Evolutionary conservation across 2,888 invertebrate species (phyloP), one percentile per base, ranked within the genome.

Genomic region (Nycteola revayana): DNA sequence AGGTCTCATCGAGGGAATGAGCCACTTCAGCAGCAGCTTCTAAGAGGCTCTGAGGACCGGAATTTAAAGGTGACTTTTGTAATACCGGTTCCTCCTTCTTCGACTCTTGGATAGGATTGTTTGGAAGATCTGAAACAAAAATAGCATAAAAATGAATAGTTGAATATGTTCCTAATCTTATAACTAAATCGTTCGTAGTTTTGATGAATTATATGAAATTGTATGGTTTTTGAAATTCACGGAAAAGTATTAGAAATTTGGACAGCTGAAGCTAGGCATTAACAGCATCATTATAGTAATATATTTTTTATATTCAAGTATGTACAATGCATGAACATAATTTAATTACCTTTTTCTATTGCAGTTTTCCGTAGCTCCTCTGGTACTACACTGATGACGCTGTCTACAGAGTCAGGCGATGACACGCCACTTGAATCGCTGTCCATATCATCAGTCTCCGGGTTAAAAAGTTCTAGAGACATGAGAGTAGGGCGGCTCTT

Each of bases 361-460:
- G 83, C 83, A 33, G 65, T 75, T 66, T 84, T 86, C 10, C 80
- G 81, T 10, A 90, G 76, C 52, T 92, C 92, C 23, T 93, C 93
- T 6, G 92, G 91, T 8, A 93, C 90, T 0, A 95, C 94, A 62
- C 94, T 95, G 50, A 96, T 95, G 1, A 96, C 96, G 64, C 95
- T 95, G 56, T 95, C 95, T 1, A 94, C 92, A 1, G 96, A 96
- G 68, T 96, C 96, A 1, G 96, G 96, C 0, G 96, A 96, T 0
- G 96, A 96, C 7, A 95, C 94, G 2, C 94, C 94, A 62, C 95
- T 95, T 0, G 95, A 96, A 70, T 96, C 96, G 62, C 96, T 96
- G 70, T 96, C 96, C 75, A 96, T 91, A 62, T 97, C 96, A 67
- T 97, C 96, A 3, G 94, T 95, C 65, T 96, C 96, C 1, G 96